Evolutionary conservation across 1,140 invertebrate species (phyloP).

Genomic region (Aphidius ervi): DNA sequence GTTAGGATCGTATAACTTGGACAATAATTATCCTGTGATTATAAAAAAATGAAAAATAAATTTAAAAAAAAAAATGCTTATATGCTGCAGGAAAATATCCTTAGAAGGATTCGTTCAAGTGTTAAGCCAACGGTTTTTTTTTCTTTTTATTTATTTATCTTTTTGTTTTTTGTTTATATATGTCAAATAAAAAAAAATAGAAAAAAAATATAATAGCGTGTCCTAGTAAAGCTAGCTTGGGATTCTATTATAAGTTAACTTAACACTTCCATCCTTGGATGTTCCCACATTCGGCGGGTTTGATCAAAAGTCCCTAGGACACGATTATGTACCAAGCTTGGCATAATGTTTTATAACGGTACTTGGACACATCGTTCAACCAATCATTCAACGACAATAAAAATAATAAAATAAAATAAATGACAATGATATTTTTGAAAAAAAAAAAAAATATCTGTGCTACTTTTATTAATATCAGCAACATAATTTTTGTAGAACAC

Average conservation of each 20-base stretch:
- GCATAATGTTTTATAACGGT: constrained; percentile 39
- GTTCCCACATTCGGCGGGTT: constrained; percentile 30
- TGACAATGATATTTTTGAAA: not conserved
- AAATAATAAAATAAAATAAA: constrained; percentile 9
- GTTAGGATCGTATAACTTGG: too few species aligned
- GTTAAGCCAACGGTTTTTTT: too few species aligned
- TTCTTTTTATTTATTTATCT: too few species aligned
- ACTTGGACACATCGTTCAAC: constrained; percentile 43
- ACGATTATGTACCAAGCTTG: constrained; percentile 30
- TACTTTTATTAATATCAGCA: too few species aligned
- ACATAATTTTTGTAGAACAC: too few species aligned
- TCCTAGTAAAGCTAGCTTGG: constrained; percentile 11
- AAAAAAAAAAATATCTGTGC: constrained; percentile 8
- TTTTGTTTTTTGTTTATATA: too few species aligned
- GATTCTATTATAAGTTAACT: constrained; percentile 20
- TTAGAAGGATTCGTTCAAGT: too few species aligned
- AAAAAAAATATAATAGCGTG: constrained; percentile 12
- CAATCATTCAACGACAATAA: constrained; percentile 29
- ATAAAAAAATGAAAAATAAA: too few species aligned
- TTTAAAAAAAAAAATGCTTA: too few species aligned
- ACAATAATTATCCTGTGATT: too few species aligned
- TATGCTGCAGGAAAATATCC: too few species aligned
- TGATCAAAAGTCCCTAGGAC: constrained; percentile 40
- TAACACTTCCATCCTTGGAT: constrained; percentile 15
- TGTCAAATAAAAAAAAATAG: constrained; percentile 1